Conservation (phyloP, 1,140 invertebrate species). For the Thaumetopoea pityocampa region DNA sequence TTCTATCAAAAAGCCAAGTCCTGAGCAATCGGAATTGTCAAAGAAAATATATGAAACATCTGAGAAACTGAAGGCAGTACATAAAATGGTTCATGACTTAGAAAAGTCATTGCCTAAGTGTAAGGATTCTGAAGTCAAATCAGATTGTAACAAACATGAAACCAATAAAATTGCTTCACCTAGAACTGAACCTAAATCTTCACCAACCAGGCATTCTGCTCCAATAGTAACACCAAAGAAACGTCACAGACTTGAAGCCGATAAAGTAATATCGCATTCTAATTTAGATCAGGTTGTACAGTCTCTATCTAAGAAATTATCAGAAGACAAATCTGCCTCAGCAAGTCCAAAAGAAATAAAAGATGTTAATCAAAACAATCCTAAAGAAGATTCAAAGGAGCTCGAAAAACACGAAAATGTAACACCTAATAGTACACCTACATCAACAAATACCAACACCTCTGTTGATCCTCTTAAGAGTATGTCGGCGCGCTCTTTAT, state of each 20-base stretch:
- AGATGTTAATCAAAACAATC: slow-evolving; percentile 40
- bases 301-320: slow-evolving; percentile 69
- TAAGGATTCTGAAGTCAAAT: slow-evolving; percentile 56
- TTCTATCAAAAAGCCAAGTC: slow-evolving; percentile 54
- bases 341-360: slow-evolving; percentile 42
- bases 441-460: slow-evolving; percentile 45
- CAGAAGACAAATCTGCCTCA: slow-evolving; percentile 51
- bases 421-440: slow-evolving; percentile 33
- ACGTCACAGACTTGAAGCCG: slow-evolving; percentile 73
- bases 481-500: slow-evolving; percentile 61
- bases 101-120: slow-evolving; percentile 69
- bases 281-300: slow-evolving; percentile 70
- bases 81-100: slow-evolving; percentile 72
- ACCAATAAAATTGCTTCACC: slow-evolving; percentile 46
- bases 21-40: slow-evolving; percentile 69
- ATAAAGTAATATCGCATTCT: slow-evolving; percentile 54
- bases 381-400: slow-evolving; percentile 42
- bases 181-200: slow-evolving; percentile 58
- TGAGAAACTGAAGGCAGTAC: slow-evolving; percentile 70
- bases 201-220: slow-evolving; percentile 52
- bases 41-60: slow-evolving; percentile 74
- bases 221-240: slow-evolving; percentile 77
- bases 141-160: slow-evolving; percentile 50
- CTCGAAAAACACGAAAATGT: slow-evolving; percentile 26
- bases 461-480: slow-evolving; percentile 59